Percentiles rank a stretch among this genome's conserved stretches.
Evolutionary conservation across 2,797 vertebrate species (phyloP).

Genomic region (Kryptolebias ocellatus): DNA sequence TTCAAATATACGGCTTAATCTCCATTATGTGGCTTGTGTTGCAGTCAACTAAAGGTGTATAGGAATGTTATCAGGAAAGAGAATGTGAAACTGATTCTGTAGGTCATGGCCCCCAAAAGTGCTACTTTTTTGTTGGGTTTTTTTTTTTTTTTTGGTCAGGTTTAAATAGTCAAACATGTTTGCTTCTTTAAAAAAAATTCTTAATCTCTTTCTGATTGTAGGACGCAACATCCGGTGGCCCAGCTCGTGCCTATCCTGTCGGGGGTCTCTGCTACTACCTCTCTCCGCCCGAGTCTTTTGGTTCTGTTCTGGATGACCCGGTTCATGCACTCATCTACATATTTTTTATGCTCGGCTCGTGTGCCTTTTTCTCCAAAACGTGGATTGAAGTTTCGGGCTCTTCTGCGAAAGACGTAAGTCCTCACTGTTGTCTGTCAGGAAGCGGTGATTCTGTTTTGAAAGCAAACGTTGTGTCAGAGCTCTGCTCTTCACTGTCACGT

Average conservation of each 20-base stretch:
- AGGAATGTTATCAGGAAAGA: neutral
- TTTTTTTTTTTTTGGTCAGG: no score
- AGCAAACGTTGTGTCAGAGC: neutral
- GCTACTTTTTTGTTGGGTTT: no score
- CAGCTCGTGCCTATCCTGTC: conserved; percentile 96
- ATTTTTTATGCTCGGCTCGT: conserved; percentile 97
- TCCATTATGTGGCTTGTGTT: no score
- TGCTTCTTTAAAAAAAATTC: neutral
- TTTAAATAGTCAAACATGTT: neutral
- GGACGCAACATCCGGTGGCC: conserved; percentile 91
- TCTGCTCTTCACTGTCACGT: conserved; percentile 5
- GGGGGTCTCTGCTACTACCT: conserved; percentile 97
- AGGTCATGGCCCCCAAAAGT: no score
- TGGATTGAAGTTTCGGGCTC: conserved; percentile 99
- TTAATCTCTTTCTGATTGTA: conserved; percentile 54
- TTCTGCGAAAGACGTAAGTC: conserved; percentile 96
- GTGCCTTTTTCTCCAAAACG: conserved; percentile 98
- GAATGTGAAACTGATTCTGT: neutral
- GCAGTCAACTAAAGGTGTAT: neutral
- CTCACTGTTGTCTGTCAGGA: neutral
- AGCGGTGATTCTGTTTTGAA: neutral
- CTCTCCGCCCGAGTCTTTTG: conserved; percentile 96
- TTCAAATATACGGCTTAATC: no score
- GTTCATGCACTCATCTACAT: conserved; percentile 95
- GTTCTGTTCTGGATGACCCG: conserved; percentile 92